Evolutionary conservation across 2,113 vertebrate species (phyloP).

Genomic region (Catharus fuscescens): DNA sequence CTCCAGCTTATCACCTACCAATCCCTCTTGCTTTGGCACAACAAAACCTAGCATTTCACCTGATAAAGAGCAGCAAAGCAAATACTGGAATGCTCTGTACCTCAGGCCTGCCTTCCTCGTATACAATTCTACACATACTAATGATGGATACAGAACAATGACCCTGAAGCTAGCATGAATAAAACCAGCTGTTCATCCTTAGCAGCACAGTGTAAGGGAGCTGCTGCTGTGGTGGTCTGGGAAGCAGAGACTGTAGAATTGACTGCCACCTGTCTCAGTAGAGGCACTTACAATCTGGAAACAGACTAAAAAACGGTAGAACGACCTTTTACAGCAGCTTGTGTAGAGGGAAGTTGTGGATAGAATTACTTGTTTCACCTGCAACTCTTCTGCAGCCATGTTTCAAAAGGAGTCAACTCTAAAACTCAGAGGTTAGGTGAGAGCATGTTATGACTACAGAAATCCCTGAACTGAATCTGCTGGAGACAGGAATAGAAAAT

Average conservation of each 20-base stretch:
- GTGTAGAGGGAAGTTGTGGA: not conserved
- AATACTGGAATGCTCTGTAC: not conserved
- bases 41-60: not conserved
- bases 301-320: not conserved
- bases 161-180: not conserved
- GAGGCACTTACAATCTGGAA: not conserved
- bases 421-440: not conserved
- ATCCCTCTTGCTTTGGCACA: not conserved
- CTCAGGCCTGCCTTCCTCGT: not conserved
- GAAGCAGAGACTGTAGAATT: not conserved
- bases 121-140: fast-evolving
- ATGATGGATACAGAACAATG: not conserved
- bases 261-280: not conserved
- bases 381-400: not conserved
- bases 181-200: not conserved
- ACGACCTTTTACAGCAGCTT: not conserved
- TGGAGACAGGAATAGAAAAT: not conserved
- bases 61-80: not conserved
- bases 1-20: not conserved
- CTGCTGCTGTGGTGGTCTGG: not conserved
- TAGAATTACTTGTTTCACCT: not conserved
- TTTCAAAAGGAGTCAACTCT: not conserved
- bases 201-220: not conserved
- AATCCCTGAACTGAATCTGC: not conserved
- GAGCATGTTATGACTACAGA: not conserved